Evolutionary conservation across 2,888 invertebrate genomes (phyloP), one percentile per base, ranked within the genome.

Genomic region (Papilio protenor): DNA sequence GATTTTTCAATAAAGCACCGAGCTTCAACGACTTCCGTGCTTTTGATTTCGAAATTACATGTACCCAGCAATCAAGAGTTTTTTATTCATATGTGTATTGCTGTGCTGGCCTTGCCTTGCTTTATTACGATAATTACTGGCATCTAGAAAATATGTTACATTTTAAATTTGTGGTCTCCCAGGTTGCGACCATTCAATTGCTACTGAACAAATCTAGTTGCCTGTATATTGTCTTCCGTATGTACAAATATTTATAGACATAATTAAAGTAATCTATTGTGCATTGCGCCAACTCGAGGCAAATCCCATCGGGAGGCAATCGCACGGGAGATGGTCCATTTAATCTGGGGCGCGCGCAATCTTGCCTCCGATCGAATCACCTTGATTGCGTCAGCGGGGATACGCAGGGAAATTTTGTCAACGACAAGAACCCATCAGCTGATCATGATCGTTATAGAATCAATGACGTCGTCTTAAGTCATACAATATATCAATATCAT

Each of bases 331-430:
- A 66, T 72, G 75, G 78, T 86, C 84, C 86, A 86, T 87, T 86
- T 88, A 87, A 89, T 89, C 89, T 83, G 83, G 82, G 82, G 79
- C 81, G 84, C 83, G 84, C 84, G 85, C 88, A 88, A 89, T 89
- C 88, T 88, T 86, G 85, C 83, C 84, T 84, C 82, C 86, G 85
- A 89, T 90, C 87, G 88, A 87, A 87, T 90, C 87, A 85, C 82
- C 84, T 86, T 88, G 88, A 90, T 90, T 88, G 86, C 87, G 84
- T 87, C 87, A 85, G 86, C 76, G 80, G 73, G 80, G 82, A 83
- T 83, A 82, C 81, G 81, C 83, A 83, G 81, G 82, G 81, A 83
- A 84, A 83, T 83, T 82, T 82, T 79, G 81, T 80, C 80, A 78
- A 76, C 61, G 75, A 78, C 79, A 82, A 81, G 81, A 81, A 79